Evolutionary conservation across 2,888 invertebrate species (phyloP).

Genomic region (Allygus modestus): DNA sequence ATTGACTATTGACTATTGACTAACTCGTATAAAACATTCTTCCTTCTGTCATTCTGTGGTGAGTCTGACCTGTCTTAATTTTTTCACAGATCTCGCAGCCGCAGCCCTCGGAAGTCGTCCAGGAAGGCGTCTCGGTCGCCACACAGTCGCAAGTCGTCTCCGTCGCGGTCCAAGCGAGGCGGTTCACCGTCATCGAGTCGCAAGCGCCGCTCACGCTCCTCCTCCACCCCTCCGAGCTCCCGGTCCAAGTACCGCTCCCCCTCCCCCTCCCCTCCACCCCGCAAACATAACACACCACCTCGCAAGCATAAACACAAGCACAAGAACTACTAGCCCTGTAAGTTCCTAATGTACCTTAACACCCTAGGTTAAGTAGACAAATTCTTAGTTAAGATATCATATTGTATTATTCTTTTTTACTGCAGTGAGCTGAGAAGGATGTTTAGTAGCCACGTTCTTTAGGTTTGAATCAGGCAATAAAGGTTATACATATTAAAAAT

Average conservation of each 20-base stretch:
- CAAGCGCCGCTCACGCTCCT: conserved; percentile 73
- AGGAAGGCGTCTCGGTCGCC: conserved; percentile 64
- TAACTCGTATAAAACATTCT: no score
- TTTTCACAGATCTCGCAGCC: conserved; percentile 67
- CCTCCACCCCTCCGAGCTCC: conserved; percentile 74
- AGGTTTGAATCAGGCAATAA: no score
- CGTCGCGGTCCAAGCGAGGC: conserved; percentile 73
- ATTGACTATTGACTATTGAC: no score
- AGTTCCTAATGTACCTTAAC: background rate
- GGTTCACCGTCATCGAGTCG: conserved; percentile 74
- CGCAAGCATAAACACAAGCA: conserved; percentile 76
- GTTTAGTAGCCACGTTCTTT: no score
- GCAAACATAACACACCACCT: conserved; percentile 72
- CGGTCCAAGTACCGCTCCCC: conserved; percentile 73
- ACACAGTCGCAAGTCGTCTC: conserved; percentile 71
- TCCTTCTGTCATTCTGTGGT: no score
- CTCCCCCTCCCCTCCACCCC: conserved; percentile 73
- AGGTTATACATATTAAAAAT: no score
- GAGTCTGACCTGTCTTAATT: no score
- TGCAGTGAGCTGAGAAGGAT: no score
- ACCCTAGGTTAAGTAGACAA: background rate
- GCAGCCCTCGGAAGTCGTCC: conserved; percentile 66
- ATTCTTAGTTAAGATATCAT: no score
- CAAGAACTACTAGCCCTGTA: conserved; percentile 70
- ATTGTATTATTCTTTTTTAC: no score